These are phyloP conservation scores for Leptinotarsa peninsularis DNA, from an alignment of 2,888 invertebrate species.

Conservation along the genomic window DNA sequence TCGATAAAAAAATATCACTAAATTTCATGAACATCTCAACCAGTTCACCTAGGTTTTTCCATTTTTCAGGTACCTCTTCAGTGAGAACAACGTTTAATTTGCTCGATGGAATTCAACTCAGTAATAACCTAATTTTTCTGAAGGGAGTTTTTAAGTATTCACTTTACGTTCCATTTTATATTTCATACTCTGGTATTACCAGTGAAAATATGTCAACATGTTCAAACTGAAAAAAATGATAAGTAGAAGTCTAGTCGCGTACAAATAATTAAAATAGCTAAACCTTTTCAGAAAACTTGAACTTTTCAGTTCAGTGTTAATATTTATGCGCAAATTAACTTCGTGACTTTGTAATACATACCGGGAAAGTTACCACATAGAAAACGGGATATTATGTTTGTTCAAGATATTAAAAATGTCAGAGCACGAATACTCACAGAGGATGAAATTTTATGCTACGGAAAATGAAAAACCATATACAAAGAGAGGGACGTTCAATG, in stretches of 20 bases:
- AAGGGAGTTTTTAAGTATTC: background rate
- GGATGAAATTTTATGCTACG: background rate
- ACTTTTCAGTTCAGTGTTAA: slow-evolving; percentile 6
- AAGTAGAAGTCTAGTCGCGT: background rate
- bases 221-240: background rate
- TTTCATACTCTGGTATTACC: background rate
- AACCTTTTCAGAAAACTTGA: background rate
- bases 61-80: background rate
- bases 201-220: background rate
- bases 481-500: background rate
- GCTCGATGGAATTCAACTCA: background rate
- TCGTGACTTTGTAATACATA: background rate
- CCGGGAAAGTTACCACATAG: slow-evolving; percentile 5
- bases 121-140: background rate
- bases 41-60: background rate
- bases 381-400: slow-evolving; percentile 16
- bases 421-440: background rate
- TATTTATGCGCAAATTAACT: background rate
- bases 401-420: slow-evolving; percentile 3
- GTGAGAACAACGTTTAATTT: background rate
- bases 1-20: too few species aligned
- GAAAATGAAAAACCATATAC: background rate
- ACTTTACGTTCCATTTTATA: background rate
- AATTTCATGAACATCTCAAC: too few species aligned
- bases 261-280: background rate